These are phyloP conservation scores for Donacobius atricapilla DNA, from an alignment of 2,113 vertebrate genomes.

Conservation along the genomic window DNA sequence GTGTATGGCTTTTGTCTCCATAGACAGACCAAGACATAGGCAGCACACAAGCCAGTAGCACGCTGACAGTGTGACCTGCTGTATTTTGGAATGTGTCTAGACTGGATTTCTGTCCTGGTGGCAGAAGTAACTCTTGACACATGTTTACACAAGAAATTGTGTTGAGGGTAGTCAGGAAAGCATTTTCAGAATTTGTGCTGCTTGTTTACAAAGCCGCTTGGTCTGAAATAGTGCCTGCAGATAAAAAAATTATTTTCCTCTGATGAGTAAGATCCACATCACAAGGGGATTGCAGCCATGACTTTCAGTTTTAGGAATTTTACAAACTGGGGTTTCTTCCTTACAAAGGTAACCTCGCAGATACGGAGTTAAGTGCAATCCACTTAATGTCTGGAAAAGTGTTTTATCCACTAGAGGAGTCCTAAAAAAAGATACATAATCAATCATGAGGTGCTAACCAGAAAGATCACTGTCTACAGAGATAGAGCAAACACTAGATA, in stretches of 20 bases:
- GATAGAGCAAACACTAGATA: neutral
- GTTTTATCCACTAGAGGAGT: neutral
- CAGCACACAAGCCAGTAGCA: neutral
- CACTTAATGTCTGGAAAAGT: neutral
- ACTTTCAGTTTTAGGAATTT: neutral
- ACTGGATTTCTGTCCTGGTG: neutral
- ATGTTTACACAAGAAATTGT: slow-evolving; percentile 12
- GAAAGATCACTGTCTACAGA: neutral
- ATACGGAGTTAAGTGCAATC: neutral
- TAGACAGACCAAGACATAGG: neutral
- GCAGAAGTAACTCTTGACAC: neutral
- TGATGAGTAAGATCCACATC: neutral
- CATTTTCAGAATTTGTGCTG: neutral
- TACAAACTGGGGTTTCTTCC: neutral
- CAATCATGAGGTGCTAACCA: neutral
- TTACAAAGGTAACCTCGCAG: neutral
- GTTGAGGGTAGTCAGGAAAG: neutral
- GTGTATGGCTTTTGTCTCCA: neutral
- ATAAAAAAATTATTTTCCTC: neutral
- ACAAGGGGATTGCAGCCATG: neutral
- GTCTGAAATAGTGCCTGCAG: neutral
- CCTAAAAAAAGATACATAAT: neutral
- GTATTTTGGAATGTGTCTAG: neutral
- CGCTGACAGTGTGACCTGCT: neutral
- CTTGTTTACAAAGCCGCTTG: neutral